Percentiles rank a stretch among this genome's conserved stretches.
Conservation (phyloP, 2,113 vertebrate genomes). For the Nestor notabilis region DNA sequence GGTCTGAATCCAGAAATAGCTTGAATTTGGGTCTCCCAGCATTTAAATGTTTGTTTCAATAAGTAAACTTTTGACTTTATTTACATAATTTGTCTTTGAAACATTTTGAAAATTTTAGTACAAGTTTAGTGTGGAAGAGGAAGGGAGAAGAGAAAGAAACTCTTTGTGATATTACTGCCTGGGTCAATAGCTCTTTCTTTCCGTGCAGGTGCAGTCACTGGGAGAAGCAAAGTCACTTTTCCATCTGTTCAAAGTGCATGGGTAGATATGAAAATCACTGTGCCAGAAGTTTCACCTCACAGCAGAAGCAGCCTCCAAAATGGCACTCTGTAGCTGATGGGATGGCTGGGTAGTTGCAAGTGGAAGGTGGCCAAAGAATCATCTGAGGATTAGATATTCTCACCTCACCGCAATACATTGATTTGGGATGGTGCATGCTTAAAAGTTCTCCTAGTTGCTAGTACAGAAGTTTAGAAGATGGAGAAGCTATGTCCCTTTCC, state of each 20-base stretch:
- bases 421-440: neutral
- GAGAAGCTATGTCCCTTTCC: neutral
- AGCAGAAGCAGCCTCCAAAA: neutral
- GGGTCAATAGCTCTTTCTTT: neutral
- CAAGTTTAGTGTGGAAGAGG: neutral
- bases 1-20: neutral
- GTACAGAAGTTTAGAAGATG: neutral
- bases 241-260: neutral
- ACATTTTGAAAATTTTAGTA: neutral
- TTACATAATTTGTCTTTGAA: neutral
- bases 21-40: neutral
- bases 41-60: neutral
- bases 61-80: neutral
- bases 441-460: neutral
- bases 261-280: neutral
- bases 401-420: neutral
- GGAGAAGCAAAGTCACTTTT: neutral
- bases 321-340: neutral
- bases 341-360: neutral
- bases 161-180: neutral
- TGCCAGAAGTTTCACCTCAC: neutral
- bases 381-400: neutral
- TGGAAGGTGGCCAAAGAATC: neutral
- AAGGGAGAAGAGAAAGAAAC: neutral
- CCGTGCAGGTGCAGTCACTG: neutral